Base-by-base conservation (phyloP, 2,113 vertebrate genomes). In the Stegastes partitus region DNA sequence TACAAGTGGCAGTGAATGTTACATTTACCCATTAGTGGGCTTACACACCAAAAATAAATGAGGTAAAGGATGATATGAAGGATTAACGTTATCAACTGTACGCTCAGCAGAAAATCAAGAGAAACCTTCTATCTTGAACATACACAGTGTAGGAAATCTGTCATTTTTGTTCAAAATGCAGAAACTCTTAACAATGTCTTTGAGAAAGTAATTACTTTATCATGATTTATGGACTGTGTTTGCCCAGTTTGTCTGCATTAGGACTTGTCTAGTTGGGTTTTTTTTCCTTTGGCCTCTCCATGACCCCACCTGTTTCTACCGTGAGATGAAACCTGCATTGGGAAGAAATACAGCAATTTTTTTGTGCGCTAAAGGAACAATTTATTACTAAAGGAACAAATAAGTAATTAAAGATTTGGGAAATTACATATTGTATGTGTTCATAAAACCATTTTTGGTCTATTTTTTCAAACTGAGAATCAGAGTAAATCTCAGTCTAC, bases 281-380 rank as follows among this genome's bases (percentile, higher is more conserved):
- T 76, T 34, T 37, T 73, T 73, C 11, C 28, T 45, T 49, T 80
- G 34, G 12, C 23, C 62, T 53, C 19, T 65, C 23, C 23, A 3
- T 39, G 57, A 64, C 15, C 22, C 11, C 11, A 22, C 14, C 53
- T 25, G 44, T 34, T 65, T 14, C 44, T 15, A 51, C 12, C 39
- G 2, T 45, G 7, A 62, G 4, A 10, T 42, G 15, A 25, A 77
- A 4, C 22, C 19, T 15, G 19, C n/a, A 34, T 9, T 9, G 10
- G 8, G 31, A 34, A 34, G 1, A 42, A 4, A 42, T 42, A 8
- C 11, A 15, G 39, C 12, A 18, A 3, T 45, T 9, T 49, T 2
- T 19, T 3, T 34, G 34, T 34, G 34, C 9, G 39, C 3, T 12
- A 42, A 14, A 42, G 39, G 14, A 42, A 42, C 1, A 15, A 42